Percentiles rank a stretch among this genome's conserved stretches.
Conservation (phyloP, 1,140 invertebrate species). For the Metopolophium dirhodum region DNA sequence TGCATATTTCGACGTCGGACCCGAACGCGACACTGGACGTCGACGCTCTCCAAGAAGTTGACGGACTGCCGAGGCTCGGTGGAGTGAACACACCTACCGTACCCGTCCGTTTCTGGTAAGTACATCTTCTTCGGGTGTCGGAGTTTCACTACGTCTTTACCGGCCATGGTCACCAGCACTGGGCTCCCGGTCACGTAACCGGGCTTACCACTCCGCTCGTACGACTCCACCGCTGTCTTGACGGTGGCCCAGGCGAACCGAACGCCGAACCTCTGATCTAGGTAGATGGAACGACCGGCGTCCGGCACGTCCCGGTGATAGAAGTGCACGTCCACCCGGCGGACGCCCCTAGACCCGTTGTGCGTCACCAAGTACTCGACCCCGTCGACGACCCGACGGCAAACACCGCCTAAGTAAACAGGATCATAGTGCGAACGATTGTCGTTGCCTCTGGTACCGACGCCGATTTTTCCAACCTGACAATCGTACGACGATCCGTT, state of each 20-base stretch:
- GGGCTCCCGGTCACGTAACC: conserved; percentile 72
- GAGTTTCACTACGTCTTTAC: background rate
- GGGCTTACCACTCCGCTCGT: conserved; percentile 72
- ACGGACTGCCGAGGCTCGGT: background rate
- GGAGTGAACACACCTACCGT: background rate
- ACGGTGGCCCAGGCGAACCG: conserved; percentile 64
- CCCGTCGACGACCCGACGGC: conserved; percentile 63
- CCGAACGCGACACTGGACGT: background rate
- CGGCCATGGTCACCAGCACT: conserved; percentile 61
- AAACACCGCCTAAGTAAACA: background rate
- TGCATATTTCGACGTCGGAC: background rate
- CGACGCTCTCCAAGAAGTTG: background rate
- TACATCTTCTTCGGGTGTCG: background rate
- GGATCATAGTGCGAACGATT: background rate
- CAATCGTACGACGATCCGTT: conserved; percentile 26
- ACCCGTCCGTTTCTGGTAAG: background rate
- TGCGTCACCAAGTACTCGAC: conserved; percentile 67
- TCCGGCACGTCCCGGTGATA: background rate
- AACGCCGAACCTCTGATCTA: conserved; percentile 66
- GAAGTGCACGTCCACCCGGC: conserved; percentile 62
- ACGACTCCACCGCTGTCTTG: conserved; percentile 48
- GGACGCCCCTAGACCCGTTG: conserved; percentile 68
- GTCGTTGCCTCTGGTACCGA: background rate
- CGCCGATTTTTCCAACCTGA: background rate
- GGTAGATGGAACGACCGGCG: conserved; percentile 18